These are phyloP conservation scores for Pollachius pollachius DNA, from an alignment of 2,113 vertebrate genomes.

Conservation along the genomic window DNA sequence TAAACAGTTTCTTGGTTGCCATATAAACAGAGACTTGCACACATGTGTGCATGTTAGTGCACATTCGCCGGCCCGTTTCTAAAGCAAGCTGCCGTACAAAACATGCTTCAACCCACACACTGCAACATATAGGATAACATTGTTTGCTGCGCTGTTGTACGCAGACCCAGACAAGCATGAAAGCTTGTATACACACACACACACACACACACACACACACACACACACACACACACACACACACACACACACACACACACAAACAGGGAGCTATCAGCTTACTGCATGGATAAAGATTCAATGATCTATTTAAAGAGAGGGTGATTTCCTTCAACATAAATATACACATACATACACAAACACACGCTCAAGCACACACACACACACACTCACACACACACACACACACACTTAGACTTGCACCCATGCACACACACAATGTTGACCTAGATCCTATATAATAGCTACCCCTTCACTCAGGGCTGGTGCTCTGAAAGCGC, in stretches of 20 bases:
- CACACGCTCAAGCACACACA: neutral
- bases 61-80: neutral
- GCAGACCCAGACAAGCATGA: neutral
- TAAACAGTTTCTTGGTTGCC: too few relatives aligned
- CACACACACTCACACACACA: conserved; percentile 5
- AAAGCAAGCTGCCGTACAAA: neutral
- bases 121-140: too few relatives aligned
- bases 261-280: conserved; percentile 19
- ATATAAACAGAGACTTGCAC: neutral
- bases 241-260: too few relatives aligned
- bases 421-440: neutral
- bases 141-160: too few relatives aligned
- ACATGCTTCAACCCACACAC: too few relatives aligned
- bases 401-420: conserved; percentile 11
- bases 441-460: conserved; percentile 65
- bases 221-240: conserved; percentile 21
- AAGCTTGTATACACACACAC: conserved; percentile 15
- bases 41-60: neutral
- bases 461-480: conserved; percentile 39
- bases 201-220: conserved; percentile 8
- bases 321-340: conserved; percentile 48
- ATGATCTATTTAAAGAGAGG: conserved; percentile 61
- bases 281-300: conserved; percentile 41
- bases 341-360: conserved; percentile 12
- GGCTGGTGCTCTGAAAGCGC: conserved; percentile 50